A percentile compares a stretch with the other conserved stretches of the same genome.
Conservation (phyloP, 1,140 invertebrate genomes). For the Parasteatoda tepidariorum region DNA sequence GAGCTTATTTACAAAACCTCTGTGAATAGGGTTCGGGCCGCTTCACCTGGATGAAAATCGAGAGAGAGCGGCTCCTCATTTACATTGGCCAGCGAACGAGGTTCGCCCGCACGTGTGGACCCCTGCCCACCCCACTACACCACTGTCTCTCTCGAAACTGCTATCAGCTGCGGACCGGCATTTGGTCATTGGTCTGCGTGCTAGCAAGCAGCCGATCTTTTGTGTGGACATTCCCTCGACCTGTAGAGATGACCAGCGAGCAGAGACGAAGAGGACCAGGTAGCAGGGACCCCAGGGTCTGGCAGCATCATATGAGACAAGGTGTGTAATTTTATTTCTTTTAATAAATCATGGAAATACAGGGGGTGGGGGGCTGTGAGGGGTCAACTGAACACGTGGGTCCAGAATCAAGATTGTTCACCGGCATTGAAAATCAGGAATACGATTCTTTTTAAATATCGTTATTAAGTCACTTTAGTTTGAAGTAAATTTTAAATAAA, state of each 20-base stretch:
- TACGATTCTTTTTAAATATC: too few species aligned
- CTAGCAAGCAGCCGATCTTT: constrained; percentile 46
- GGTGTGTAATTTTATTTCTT: constrained; percentile 24
- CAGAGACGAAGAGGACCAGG: constrained; percentile 31
- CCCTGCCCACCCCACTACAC: constrained; percentile 35
- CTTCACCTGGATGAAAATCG: constrained; percentile 30
- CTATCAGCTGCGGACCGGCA: constrained; percentile 50
- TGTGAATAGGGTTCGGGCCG: background rate
- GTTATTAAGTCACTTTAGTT: too few species aligned
- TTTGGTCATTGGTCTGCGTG: constrained; percentile 55
- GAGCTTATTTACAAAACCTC: constrained; percentile 15
- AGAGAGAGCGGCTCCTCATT: constrained; percentile 4
- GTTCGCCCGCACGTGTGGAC: too few species aligned
- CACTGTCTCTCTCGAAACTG: constrained; percentile 2
- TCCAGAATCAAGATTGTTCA: background rate
- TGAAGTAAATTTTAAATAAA: too few species aligned
- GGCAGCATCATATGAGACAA: constrained; percentile 55
- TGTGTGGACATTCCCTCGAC: constrained; percentile 40
- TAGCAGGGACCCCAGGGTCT: constrained; percentile 45
- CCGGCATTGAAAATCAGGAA: too few species aligned
- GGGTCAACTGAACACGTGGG: background rate
- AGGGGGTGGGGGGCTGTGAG: background rate
- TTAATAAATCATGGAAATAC: background rate
- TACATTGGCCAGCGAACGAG: constrained; percentile 45
- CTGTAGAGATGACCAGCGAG: constrained; percentile 39